Conservation (phyloP, 2,888 invertebrate species). For the Heliconius ethilla region DNA sequence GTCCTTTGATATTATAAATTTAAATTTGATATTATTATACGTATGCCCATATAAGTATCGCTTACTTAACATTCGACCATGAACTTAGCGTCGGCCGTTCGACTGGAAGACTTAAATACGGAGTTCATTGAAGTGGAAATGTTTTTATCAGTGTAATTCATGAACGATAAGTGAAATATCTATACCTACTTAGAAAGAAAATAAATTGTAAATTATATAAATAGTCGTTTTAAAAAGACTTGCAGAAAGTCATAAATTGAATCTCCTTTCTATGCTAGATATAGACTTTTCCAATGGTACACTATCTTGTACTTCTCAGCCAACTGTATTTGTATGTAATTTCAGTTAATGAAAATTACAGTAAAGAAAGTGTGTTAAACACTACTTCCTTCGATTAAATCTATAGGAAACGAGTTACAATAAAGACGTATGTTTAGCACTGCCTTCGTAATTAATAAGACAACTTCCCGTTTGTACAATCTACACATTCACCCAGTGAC, state of each 20-base stretch:
- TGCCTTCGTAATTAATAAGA: constrained; percentile 2
- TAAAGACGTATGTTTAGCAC: background rate
- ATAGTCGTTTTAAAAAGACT: no score
- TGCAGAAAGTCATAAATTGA: no score
- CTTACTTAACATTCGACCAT: constrained; percentile 23
- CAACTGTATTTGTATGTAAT: background rate
- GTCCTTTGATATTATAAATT: constrained; percentile 1
- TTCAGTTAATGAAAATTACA: background rate
- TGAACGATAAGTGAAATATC: background rate
- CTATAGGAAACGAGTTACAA: background rate
- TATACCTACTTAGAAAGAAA: background rate
- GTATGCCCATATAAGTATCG: constrained; percentile 5
- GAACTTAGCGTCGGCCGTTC: constrained; percentile 24
- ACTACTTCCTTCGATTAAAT: background rate
- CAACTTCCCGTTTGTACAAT: constrained; percentile 2
- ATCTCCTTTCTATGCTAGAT: no score
- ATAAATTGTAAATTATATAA: background rate
- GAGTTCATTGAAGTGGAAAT: constrained; percentile 24
- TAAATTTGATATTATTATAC: background rate
- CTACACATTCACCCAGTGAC: background rate
- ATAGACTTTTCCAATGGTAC: no score
- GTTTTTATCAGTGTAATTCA: constrained; percentile 11
- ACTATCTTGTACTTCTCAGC: no score
- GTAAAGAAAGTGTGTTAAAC: background rate
- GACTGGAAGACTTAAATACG: constrained; percentile 18